Evolutionary conservation across 2,888 invertebrate species (phyloP).

Genomic region (Trissolcus brochymenae): DNA sequence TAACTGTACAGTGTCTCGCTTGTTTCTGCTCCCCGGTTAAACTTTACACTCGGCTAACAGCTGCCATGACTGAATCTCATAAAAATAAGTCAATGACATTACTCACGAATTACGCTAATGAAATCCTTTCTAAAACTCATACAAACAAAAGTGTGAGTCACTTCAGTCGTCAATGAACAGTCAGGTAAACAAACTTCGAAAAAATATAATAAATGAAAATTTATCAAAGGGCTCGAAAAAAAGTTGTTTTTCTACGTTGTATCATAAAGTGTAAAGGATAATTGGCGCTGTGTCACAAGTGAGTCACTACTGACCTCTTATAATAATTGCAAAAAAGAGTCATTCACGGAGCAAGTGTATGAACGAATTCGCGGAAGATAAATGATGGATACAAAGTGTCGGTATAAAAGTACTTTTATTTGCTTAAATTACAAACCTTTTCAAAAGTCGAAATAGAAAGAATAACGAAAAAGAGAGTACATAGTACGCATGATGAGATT

Average conservation of each 20-base stretch:
- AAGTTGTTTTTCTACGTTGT: too few relatives aligned
- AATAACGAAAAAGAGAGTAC: too few relatives aligned
- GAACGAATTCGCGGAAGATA: background rate
- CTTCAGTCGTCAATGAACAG: too few relatives aligned
- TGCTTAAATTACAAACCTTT: too few relatives aligned
- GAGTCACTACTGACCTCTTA: slow-evolving; percentile 46
- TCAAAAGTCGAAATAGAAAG: too few relatives aligned
- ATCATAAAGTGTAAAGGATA: too few relatives aligned
- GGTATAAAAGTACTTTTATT: background rate
- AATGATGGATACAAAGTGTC: background rate
- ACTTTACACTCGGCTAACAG: background rate
- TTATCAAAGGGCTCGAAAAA: too few relatives aligned
- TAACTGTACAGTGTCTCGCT: slow-evolving; percentile 23
- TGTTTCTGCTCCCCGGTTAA: slow-evolving; percentile 3
- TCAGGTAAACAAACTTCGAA: too few relatives aligned
- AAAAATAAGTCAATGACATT: slow-evolving; percentile 1
- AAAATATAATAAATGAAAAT: too few relatives aligned
- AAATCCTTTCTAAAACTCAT: background rate
- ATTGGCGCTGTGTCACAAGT: slow-evolving; percentile 22
- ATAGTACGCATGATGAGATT: too few relatives aligned
- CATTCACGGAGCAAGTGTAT: background rate
- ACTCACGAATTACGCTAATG: too few relatives aligned
- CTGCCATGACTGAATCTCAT: slow-evolving; percentile 1
- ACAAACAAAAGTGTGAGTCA: background rate
- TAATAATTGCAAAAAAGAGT: slow-evolving; percentile 21